Conservation (phyloP, 2,113 vertebrate species). For the Crocuta crocuta region DNA sequence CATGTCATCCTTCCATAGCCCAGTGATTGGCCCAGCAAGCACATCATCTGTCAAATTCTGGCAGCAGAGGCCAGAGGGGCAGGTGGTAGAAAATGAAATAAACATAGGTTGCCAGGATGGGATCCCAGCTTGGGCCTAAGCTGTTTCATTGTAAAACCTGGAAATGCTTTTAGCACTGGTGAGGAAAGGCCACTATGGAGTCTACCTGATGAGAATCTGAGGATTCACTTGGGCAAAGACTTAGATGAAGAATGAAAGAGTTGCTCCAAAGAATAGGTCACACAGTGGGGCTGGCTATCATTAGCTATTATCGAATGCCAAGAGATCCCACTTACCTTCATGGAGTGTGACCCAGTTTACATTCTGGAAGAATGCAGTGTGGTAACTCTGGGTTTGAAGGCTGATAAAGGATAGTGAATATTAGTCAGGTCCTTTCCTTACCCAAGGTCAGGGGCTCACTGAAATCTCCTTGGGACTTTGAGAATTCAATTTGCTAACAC, state of each 20-base stretch:
- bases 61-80: neutral
- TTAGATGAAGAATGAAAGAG: neutral
- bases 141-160: constrained; percentile 36
- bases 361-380: neutral
- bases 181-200: neutral
- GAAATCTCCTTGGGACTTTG: neutral
- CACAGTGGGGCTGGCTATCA: neutral
- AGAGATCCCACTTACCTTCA: neutral
- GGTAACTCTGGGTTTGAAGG: neutral
- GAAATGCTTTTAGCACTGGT: neutral
- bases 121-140: neutral
- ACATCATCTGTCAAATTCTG: neutral
- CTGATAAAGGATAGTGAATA: neutral
- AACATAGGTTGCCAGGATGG: neutral
- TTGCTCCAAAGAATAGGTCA: neutral
- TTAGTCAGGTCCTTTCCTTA: neutral
- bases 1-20: neutral
- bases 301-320: neutral
- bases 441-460: neutral
- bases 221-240: neutral
- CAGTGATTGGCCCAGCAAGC: neutral
- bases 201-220: neutral
- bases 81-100: constrained; percentile 26
- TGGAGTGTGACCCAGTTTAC: neutral
- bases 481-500: neutral